Evolutionary conservation across 2,888 invertebrate species (phyloP).

Genomic region (Cataglyphis albicans): DNA sequence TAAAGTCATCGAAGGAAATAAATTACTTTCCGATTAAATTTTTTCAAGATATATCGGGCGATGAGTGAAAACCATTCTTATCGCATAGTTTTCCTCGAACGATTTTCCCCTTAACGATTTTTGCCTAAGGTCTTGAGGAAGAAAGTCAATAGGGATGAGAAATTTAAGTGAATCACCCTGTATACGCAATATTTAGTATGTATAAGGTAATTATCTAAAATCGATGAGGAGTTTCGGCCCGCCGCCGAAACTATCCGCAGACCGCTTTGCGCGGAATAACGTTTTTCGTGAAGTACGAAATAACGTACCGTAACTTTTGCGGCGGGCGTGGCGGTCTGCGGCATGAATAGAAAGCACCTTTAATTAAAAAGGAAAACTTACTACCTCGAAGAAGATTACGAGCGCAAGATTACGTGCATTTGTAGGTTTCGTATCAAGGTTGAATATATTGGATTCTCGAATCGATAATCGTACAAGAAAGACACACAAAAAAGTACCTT

Average conservation of each 20-base stretch:
- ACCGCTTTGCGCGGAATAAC: constrained; percentile 55
- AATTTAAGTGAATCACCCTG: constrained; percentile 33
- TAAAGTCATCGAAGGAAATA: not conserved
- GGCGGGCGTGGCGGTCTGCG: constrained; percentile 71
- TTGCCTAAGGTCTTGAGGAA: not conserved
- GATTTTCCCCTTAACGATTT: not conserved
- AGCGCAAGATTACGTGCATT: constrained; percentile 44
- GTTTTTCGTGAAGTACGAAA: constrained; percentile 71
- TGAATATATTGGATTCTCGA: constrained; percentile 21
- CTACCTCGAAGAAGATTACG: constrained; percentile 73
- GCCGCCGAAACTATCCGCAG: constrained; percentile 35
- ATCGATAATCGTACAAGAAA: constrained; percentile 22
- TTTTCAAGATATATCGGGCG: not conserved
- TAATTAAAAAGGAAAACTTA: constrained; percentile 81
- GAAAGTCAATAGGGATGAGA: not conserved
- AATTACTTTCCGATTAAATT: not conserved
- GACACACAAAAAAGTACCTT: not conserved
- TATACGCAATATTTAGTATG: constrained; percentile 46
- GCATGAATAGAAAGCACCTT: constrained; percentile 78
- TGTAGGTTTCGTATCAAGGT: constrained; percentile 35
- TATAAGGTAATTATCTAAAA: constrained; percentile 62
- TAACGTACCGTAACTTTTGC: constrained; percentile 75
- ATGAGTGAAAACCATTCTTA: not conserved
- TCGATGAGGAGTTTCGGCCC: constrained; percentile 53
- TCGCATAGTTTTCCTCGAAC: not conserved